A percentile compares a stretch with the other conserved stretches of the same genome.
Conservation (phyloP, 2,888 invertebrate species). For the Caenorhabditis japonica region DNA sequence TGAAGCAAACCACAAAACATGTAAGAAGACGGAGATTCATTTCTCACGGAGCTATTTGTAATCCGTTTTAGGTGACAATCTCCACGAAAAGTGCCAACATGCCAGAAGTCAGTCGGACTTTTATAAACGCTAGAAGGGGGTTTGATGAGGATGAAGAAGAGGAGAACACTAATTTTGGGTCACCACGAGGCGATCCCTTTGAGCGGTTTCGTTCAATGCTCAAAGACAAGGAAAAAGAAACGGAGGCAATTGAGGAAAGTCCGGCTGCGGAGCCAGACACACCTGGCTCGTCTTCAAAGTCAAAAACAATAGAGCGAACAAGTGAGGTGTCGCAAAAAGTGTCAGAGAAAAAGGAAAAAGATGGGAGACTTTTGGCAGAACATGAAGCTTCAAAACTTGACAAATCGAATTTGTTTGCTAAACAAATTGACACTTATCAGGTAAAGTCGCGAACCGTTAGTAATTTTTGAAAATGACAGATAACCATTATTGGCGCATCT, state of each 20-base stretch:
- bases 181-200: conserved; percentile 39
- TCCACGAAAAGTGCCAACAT: conserved; percentile 67
- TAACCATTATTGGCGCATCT: not conserved
- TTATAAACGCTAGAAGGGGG: conserved; percentile 61
- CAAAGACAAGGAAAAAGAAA: conserved; percentile 37
- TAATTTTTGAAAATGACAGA: not conserved
- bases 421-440: conserved; percentile 68
- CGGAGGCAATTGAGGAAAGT: conserved; percentile 25
- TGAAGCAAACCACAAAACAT: conserved; percentile 69
- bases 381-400: conserved; percentile 72
- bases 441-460: conserved; percentile 27
- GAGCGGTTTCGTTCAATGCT: conserved; percentile 49
- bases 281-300: conserved; percentile 63
- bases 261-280: conserved; percentile 19
- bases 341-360: conserved; percentile 68
- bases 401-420: conserved; percentile 68
- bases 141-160: conserved; percentile 69
- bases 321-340: conserved; percentile 72
- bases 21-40: conserved; percentile 41
- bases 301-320: conserved; percentile 71
- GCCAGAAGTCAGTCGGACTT: conserved; percentile 62
- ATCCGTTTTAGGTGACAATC: conserved; percentile 60
- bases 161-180: conserved; percentile 62
- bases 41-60: not conserved
- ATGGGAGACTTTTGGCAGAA: conserved; percentile 69